Percentiles rank a stretch among this genome's conserved stretches.
phyloP scores from a whole-genome alignment of 2,888 invertebrate genomes.

The Xanthorhoe designata region DNA sequence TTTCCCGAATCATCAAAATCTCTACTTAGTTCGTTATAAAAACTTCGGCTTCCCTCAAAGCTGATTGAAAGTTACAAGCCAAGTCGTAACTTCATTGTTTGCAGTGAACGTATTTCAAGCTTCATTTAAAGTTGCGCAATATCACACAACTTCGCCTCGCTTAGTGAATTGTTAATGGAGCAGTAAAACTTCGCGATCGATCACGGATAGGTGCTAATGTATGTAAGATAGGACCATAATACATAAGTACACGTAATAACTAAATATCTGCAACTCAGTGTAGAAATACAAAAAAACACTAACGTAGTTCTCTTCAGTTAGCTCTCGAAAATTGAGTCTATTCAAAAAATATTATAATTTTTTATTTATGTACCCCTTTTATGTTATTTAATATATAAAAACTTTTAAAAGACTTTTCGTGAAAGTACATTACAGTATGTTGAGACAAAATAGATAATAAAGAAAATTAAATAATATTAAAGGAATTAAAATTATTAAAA shows the following conservation, averaged over 20 bases:
- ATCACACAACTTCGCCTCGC: conserved; percentile 38
- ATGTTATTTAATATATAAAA: too few relatives aligned
- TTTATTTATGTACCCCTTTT: too few relatives aligned
- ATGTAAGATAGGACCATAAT: conserved; percentile 29
- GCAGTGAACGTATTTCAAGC: conserved; percentile 38
- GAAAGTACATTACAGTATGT: too few relatives aligned
- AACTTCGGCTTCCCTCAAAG: conserved; percentile 8
- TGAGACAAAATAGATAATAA: too few relatives aligned
- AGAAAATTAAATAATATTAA: too few relatives aligned
- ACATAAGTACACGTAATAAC: conserved; percentile 12
- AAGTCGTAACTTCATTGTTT: conserved; percentile 31
- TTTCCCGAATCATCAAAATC: conserved; percentile 6
- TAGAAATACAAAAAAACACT: too few relatives aligned
- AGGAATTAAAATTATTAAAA: too few relatives aligned
- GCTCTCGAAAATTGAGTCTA: too few relatives aligned
- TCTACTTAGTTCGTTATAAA: conserved; percentile 7
- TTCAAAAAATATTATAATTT: too few relatives aligned
- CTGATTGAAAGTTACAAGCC: conserved; percentile 22
- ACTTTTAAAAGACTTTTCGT: too few relatives aligned
- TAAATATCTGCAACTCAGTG: too few relatives aligned
- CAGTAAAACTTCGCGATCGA: conserved; percentile 55
- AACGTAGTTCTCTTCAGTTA: too few relatives aligned
- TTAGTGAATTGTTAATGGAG: conserved; percentile 57
- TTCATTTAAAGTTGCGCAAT: conserved; percentile 41
- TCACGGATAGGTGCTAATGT: conserved; percentile 43